Evolutionary conservation across 1,140 invertebrate species (phyloP), one percentile per base, ranked within the genome.

Genomic region (Zaprionus kolodkinae): DNA sequence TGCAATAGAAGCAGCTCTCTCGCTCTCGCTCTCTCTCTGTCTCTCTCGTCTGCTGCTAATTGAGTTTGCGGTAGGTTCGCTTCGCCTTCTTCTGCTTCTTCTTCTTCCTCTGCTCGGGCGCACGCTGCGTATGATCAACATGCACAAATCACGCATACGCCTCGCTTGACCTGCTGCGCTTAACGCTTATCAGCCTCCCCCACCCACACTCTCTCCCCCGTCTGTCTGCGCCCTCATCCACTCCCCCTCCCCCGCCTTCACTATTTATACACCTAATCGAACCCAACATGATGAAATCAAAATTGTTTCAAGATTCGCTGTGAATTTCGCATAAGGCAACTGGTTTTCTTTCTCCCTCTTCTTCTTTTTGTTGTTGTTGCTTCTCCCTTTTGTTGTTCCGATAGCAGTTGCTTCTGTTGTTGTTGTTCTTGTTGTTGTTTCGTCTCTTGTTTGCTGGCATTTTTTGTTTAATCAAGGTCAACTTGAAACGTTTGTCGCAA

Each of bases 21-120:
- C 40, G 21, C 65, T 55, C 61, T 11, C 3, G 6, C 45, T n/a
- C 12, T 25, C 6, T 21, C 10, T 43, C n/a, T 17, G 21, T 15
- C 9, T 36, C 27, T 25, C 36, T 45, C 45, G 30, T 33, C 57
- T 73, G 70, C 64, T 65, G 72, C 72, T 77, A 78, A 68, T 81
- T 79, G 13, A 55, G n/a, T 50, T 83, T 88, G 84, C 78, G 84
- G 84, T 88, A 88, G 84, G 84, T 88, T 88, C 84, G 70, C 43
- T 65, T 25, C 30, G 40, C n/a, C 13, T 27, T 45, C 43, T n/a
- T n/a, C n/a, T n/a, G 30, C 15, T 40, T 21, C 21, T 21, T 21
- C 21, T 2, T 21, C 21, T 21, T 21, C 21, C 27, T 59, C n/a
- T 6, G 40, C 40, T 3, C 27, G 27, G 61, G 60, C 67, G 50